Evolutionary conservation across 2,113 vertebrate species (phyloP).

Genomic region (Atherinomorus stipes): DNA sequence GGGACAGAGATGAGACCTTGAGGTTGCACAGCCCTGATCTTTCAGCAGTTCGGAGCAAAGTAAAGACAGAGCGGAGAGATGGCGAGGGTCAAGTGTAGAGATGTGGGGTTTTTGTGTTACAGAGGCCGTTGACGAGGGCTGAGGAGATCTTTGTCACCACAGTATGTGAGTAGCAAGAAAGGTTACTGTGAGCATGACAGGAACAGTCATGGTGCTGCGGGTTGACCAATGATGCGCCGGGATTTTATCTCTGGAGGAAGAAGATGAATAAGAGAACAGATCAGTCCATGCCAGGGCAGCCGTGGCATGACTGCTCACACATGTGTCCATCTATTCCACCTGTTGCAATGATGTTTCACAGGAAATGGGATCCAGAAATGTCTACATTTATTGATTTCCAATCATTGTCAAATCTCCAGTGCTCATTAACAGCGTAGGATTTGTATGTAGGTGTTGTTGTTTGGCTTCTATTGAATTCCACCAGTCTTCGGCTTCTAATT

Average conservation of each 20-base stretch:
- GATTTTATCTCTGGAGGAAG: slow-evolving; percentile 20
- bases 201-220: slow-evolving; percentile 39
- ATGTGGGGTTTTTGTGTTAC: slow-evolving; percentile 7
- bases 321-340: slow-evolving; percentile 28
- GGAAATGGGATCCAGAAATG: background rate
- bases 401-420: slow-evolving; percentile 4
- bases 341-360: slow-evolving; percentile 24
- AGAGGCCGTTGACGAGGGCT: slow-evolving; percentile 27
- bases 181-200: slow-evolving; percentile 46
- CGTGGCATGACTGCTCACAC: slow-evolving; percentile 29
- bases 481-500: slow-evolving; percentile 26
- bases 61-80: slow-evolving; percentile 5
- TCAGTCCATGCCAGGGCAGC: slow-evolving; percentile 19
- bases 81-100: slow-evolving; percentile 46
- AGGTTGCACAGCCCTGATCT: slow-evolving; percentile 40
- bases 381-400: background rate
- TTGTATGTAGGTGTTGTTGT: slow-evolving; percentile 22
- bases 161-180: slow-evolving; percentile 30
- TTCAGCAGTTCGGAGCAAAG: slow-evolving; percentile 20
- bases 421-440: slow-evolving; percentile 4
- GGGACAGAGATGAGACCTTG: slow-evolving; percentile 31
- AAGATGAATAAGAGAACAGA: slow-evolving; percentile 28
- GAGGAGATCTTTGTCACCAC: slow-evolving; percentile 16
- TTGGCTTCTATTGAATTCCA: slow-evolving; percentile 10
- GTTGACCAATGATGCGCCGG: slow-evolving; percentile 30